Conservation (phyloP, 1,140 invertebrate species). For the Ips typographus region DNA sequence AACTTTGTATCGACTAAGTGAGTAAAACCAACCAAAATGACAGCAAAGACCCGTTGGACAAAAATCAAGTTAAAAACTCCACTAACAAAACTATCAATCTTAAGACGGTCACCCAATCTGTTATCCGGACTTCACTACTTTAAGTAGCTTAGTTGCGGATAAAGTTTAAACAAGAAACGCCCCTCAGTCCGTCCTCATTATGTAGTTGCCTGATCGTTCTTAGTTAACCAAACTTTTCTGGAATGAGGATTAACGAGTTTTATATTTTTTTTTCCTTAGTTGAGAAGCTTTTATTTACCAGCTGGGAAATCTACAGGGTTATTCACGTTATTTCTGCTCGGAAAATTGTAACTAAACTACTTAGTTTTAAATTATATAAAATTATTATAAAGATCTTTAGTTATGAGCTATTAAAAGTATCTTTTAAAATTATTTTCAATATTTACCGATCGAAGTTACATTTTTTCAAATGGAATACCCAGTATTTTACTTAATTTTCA, state of each 20-base stretch:
- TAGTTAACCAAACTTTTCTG: conserved; percentile 2
- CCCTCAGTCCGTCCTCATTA: conserved; percentile 17
- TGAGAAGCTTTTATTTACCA: background rate
- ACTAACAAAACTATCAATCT: conserved; percentile 23
- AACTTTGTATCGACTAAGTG: too few species aligned
- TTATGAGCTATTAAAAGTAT: too few species aligned
- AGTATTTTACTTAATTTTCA: too few species aligned
- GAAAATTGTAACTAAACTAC: too few species aligned
- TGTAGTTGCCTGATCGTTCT: conserved; percentile 13
- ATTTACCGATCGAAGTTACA: too few species aligned
- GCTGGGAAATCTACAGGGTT: background rate
- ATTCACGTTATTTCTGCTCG: too few species aligned
- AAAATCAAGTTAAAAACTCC: conserved; percentile 20
- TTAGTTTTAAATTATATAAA: too few species aligned
- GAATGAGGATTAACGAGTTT: background rate
- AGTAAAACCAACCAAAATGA: background rate
- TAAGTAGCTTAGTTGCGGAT: conserved; percentile 16
- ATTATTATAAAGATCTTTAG: too few species aligned
- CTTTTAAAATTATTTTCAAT: too few species aligned
- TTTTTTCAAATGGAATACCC: too few species aligned
- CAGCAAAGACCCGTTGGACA: background rate
- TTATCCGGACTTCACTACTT: conserved; percentile 14
- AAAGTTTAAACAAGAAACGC: conserved; percentile 22
- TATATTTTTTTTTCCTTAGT: background rate
- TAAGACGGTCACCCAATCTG: conserved; percentile 21